phyloP scores from a whole-genome alignment of 2,797 vertebrate species.

The Austrolebias charrua region DNA sequence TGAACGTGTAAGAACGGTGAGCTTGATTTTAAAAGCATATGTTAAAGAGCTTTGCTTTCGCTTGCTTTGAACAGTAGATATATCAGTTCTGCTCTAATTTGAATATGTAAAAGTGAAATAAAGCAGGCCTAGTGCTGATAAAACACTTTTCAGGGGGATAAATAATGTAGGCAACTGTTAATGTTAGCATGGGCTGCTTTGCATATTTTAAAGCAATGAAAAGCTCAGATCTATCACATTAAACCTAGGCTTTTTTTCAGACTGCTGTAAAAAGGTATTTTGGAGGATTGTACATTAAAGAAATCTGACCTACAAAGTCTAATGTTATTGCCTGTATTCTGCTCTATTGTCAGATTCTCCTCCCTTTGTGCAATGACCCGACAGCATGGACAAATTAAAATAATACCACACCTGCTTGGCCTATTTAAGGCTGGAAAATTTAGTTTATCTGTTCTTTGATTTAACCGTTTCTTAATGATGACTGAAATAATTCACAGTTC shows the following conservation, averaged over 20 bases:
- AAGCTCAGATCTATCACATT: slow-evolving; percentile 61
- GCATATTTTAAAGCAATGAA: slow-evolving; percentile 78
- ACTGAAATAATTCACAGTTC: slow-evolving; percentile 48
- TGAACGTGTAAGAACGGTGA: slow-evolving; percentile 41
- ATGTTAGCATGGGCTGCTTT: slow-evolving; percentile 77
- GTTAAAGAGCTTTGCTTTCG: slow-evolving; percentile 41
- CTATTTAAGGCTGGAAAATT: slow-evolving; percentile 44
- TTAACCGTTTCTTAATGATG: slow-evolving; percentile 41
- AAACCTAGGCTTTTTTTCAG: slow-evolving; percentile 59
- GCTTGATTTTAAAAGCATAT: slow-evolving; percentile 49
- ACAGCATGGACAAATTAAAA: slow-evolving; percentile 36
- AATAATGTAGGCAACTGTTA: slow-evolving; percentile 76
- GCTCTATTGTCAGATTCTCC: slow-evolving; percentile 56
- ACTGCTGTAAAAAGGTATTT: slow-evolving; percentile 68
- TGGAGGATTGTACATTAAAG: slow-evolving; percentile 62
- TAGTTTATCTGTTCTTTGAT: slow-evolving; percentile 46
- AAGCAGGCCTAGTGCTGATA: slow-evolving; percentile 70
- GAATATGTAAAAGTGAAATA: slow-evolving; percentile 70
- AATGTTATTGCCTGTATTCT: slow-evolving; percentile 64
- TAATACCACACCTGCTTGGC: slow-evolving; percentile 39
- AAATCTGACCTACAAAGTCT: slow-evolving; percentile 70
- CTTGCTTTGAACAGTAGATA: slow-evolving; percentile 33
- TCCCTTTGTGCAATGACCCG: slow-evolving; percentile 41
- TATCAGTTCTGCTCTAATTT: slow-evolving; percentile 57
- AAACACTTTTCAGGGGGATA: slow-evolving; percentile 73